Evolutionary conservation across 2,888 invertebrate species (phyloP), one percentile per base, ranked within the genome.

Genomic region (Hydraecia micacea): DNA sequence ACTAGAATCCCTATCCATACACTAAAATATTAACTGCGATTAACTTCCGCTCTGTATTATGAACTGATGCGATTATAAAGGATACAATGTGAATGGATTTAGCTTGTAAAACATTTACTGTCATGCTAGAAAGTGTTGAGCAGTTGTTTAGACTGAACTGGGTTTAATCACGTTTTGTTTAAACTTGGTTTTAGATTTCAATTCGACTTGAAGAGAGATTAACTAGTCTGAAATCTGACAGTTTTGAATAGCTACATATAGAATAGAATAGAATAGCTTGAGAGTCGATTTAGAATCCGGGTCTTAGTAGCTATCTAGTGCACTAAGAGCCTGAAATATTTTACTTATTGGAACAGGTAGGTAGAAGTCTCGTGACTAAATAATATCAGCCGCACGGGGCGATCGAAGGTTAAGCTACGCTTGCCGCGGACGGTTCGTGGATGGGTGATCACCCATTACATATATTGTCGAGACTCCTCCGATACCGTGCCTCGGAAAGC

Each of bases 1-100:
- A 71, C 52, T 65, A 39, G 42, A 70, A 76, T 63, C 73, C 36
- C 25, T 42, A 82, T 52, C 25, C 49, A 82, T 52, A 82, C 58
- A 62, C 42, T 73, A 46, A 82, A 83, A 86, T 82, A 86, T 82
- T 82, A 70, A 77, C 39, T n/a, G 32, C 62, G 63, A 82, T 82
- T 71, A 82, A 60, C 66, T 67, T 77, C 70, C 73, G 62, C n/a
- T 76, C 49, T 65, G 69, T 32, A 25, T 36, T 36, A 49, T 49
- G n/a, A 69, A 71, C 58, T 67, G 46, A 69, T 60, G 32, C 32
- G 55, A 69, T 72, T 73, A 28, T 66, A 66, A 58, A 28, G 39
- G 62, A 72, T 49, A 36, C 42, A 63, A 70, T 69, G 13, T 72
- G 36, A 69, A 76, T 62, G 25, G 55, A 36, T 55, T 77, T 67